phyloP scores from a whole-genome alignment of 2,888 invertebrate genomes.

The Leucozona laternaria region DNA sequence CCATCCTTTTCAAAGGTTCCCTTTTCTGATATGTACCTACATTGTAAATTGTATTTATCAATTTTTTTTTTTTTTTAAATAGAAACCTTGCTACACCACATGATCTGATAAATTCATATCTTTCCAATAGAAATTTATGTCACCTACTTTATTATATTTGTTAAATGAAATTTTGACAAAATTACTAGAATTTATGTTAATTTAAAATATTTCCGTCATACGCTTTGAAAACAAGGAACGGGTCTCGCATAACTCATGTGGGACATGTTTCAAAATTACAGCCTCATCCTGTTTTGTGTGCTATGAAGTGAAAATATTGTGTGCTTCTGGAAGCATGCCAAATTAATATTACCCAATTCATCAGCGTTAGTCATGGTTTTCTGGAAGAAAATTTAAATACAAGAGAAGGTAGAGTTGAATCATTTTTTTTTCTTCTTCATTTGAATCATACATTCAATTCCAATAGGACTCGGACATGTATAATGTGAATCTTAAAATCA shows the following conservation, averaged over 20 bases:
- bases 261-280: conserved; percentile 23
- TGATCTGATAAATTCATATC: neutral
- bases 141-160: neutral
- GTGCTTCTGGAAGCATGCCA: conserved; percentile 53
- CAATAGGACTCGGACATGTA: neutral
- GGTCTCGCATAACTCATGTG: conserved; percentile 17
- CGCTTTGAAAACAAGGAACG: conserved; percentile 1
- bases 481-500: neutral
- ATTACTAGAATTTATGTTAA: conserved; percentile 20
- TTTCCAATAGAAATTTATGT: conserved; percentile 15
- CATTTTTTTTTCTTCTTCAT: neutral
- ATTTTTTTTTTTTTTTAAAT: no score
- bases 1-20: neutral
- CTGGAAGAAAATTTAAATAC: conserved; percentile 53
- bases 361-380: conserved; percentile 55
- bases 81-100: neutral
- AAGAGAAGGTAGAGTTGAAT: conserved; percentile 31
- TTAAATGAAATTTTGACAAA: conserved; percentile 2
- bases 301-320: conserved; percentile 5
- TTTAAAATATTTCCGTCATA: conserved; percentile 5
- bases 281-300: conserved; percentile 17
- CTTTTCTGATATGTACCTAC: neutral
- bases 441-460: neutral
- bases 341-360: conserved; percentile 67
- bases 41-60: no score